phyloP scores from a whole-genome alignment of 2,113 vertebrate genomes.

The Hipposideros armiger region DNA sequence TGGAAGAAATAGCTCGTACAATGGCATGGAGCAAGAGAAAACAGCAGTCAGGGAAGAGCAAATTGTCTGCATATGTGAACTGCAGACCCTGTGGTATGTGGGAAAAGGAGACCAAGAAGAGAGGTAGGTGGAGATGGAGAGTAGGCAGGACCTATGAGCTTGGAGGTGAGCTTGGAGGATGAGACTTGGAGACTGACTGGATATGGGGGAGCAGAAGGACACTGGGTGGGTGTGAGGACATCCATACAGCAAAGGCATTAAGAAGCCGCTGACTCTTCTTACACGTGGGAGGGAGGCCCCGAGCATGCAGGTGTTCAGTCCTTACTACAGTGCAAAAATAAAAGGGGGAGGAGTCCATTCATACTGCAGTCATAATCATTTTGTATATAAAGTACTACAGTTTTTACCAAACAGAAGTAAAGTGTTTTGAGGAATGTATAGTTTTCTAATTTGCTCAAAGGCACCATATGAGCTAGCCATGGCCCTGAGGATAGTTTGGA shows the following conservation, averaged over 20 bases:
- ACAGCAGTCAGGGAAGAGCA: background rate
- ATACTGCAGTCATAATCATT: background rate
- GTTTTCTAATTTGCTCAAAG: background rate
- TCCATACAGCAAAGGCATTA: background rate
- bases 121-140: no score
- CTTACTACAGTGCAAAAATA: background rate
- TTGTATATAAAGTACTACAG: background rate
- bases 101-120: background rate
- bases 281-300: accelerated
- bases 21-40: background rate
- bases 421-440: background rate
- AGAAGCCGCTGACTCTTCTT: background rate
- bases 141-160: background rate
- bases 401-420: background rate
- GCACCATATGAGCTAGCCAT: background rate
- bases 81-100: background rate
- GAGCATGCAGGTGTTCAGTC: background rate
- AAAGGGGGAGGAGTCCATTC: background rate
- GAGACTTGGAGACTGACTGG: background rate
- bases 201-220: background rate
- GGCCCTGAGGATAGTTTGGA: background rate
- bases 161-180: background rate
- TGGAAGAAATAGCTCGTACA: background rate
- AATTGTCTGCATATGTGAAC: no score
- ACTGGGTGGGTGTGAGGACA: background rate